Conservation (phyloP, 2,888 invertebrate species). For the Drosophila infuscata region DNA sequence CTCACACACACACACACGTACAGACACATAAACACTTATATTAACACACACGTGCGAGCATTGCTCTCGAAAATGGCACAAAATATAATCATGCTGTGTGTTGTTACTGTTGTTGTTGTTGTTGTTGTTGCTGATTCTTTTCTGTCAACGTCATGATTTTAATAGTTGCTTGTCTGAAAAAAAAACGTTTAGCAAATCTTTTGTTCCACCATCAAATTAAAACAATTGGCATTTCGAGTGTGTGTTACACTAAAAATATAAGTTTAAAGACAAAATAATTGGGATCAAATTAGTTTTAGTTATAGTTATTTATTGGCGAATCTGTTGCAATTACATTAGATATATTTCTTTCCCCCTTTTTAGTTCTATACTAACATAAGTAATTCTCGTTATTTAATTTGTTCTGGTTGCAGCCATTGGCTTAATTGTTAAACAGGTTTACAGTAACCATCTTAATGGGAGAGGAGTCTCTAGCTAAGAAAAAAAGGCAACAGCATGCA, state of each 20-base stretch:
- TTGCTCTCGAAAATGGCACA: constrained; percentile 71
- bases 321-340: constrained; percentile 7
- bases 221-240: constrained; percentile 46
- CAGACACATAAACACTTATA: constrained; percentile 17
- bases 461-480: constrained; percentile 4
- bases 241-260: constrained; percentile 18
- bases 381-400: constrained; percentile 1
- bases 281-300: not conserved
- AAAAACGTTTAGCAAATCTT: constrained; percentile 30
- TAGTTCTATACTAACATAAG: not conserved
- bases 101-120: constrained; percentile 20
- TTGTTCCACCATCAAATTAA: constrained; percentile 36
- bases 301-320: not conserved
- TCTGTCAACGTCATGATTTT: constrained; percentile 63
- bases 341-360: not conserved
- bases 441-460: constrained; percentile 20
- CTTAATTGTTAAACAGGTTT: constrained; percentile 45
- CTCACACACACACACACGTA: constrained; percentile 13
- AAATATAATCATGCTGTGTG: constrained; percentile 56
- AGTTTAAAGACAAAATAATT: constrained; percentile 18
- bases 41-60: constrained; percentile 56
- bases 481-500: not conserved
- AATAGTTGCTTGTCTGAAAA: constrained; percentile 37
- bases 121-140: constrained; percentile 18
- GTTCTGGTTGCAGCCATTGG: constrained; percentile 49